These are phyloP conservation scores for Ptyas mucosa DNA, from an alignment of 2,113 vertebrate genomes.

Conservation along the genomic window DNA sequence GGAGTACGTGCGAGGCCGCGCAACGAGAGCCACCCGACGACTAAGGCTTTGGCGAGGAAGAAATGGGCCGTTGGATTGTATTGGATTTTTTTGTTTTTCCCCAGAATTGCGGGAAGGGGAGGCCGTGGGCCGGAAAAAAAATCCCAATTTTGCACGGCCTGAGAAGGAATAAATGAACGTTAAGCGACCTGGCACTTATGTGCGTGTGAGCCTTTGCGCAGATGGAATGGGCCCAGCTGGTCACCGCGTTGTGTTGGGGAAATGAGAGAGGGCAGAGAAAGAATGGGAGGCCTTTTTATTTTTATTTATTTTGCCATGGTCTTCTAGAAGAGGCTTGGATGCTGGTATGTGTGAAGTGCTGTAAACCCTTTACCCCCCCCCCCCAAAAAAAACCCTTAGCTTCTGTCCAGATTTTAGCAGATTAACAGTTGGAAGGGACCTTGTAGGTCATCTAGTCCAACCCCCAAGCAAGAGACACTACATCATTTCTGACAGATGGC, in stretches of 20 bases:
- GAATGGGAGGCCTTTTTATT: neutral
- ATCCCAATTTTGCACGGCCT: neutral
- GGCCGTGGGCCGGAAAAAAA: neutral
- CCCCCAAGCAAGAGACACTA: too few relatives aligned
- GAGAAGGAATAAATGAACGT: neutral
- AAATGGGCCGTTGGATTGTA: neutral
- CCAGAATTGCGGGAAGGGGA: neutral
- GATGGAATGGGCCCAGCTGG: neutral
- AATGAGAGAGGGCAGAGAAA: neutral
- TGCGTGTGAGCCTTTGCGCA: neutral
- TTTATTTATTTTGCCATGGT: neutral
- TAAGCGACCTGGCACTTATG: neutral
- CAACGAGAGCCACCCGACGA: neutral
- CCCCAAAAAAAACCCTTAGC: neutral
- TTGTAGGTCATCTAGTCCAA: too few relatives aligned
- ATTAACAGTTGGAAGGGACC: too few relatives aligned
- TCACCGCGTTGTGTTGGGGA: neutral
- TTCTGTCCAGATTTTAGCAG: neutral
- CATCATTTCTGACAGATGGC: too few relatives aligned
- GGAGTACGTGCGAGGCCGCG: neutral
- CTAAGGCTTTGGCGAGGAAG: neutral
- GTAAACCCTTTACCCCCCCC: neutral
- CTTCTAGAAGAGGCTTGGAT: neutral
- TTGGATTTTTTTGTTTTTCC: neutral
- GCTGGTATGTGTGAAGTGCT: neutral